A percentile compares a stretch with the other conserved stretches of the same genome.
Evolutionary conservation across 2,797 vertebrate species (phyloP).

Genomic region (Alcedo quadribrachys): DNA sequence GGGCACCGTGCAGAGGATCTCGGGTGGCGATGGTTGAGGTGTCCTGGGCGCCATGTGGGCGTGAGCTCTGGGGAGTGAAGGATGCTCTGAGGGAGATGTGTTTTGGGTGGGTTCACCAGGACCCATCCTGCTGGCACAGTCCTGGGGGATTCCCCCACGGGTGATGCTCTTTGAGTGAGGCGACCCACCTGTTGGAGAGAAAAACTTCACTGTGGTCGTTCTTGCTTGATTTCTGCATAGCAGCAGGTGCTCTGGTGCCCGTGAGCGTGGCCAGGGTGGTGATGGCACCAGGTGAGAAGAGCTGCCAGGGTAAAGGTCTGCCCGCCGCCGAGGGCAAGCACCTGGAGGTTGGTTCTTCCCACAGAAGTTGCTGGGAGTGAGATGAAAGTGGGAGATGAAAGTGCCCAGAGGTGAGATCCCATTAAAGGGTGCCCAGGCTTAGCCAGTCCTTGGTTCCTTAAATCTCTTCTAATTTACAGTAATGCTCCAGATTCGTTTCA

Average conservation of each 20-base stretch:
- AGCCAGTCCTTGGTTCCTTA: constrained; percentile 61
- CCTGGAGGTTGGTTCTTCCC: neutral
- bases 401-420: constrained; percentile 69
- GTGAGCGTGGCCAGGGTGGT: accelerated
- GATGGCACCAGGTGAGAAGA: neutral
- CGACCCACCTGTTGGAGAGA: neutral
- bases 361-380: constrained; percentile 42
- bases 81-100: accelerated
- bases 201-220: accelerated
- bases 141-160: accelerated
- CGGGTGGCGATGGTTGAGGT: accelerated
- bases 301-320: neutral
- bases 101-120: neutral
- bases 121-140: neutral
- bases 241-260: neutral
- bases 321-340: neutral
- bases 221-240: neutral
- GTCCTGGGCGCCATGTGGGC: accelerated
- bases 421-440: constrained; percentile 66
- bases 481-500: constrained; percentile 67
- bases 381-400: constrained; percentile 75
- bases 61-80: neutral
- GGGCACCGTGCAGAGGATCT: neutral
- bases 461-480: constrained; percentile 75
- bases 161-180: no score